These are phyloP conservation scores for Eulemur albifrons DNA, from an alignment of 2,797 vertebrate genomes.

Conservation along the genomic window DNA sequence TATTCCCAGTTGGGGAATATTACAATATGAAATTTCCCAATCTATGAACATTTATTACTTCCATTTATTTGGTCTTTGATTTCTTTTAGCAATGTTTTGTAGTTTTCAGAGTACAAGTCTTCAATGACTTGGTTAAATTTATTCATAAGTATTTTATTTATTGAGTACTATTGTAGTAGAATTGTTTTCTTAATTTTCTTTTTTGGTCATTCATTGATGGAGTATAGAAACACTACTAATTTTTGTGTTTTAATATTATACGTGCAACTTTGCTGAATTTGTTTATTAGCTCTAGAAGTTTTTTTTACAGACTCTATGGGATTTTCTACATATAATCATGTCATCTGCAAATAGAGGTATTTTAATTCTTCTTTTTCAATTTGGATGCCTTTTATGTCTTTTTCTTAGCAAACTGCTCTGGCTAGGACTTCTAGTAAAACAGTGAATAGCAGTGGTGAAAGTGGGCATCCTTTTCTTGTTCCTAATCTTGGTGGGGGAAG, in stretches of 20 bases:
- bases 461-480: not conserved
- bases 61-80: not conserved
- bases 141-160: constrained; percentile 45
- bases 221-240: not conserved
- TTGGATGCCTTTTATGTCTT: not conserved
- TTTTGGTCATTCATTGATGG: constrained; percentile 9
- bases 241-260: not conserved
- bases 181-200: constrained; percentile 45
- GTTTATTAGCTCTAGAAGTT: not conserved
- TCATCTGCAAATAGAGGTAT: not conserved
- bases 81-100: not conserved
- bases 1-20: not conserved
- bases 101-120: not conserved
- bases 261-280: not conserved
- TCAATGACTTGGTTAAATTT: not conserved
- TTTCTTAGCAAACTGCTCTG: not conserved
- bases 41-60: constrained; percentile 18
- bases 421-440: not conserved
- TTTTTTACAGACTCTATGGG: not conserved
- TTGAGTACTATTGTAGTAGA: not conserved
- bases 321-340: constrained; percentile 1
- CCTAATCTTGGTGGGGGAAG: not conserved
- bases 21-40: constrained; percentile 17
- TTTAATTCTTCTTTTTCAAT: constrained; percentile 31
- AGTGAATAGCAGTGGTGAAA: not conserved